These are phyloP conservation scores for Phylloscopus trochilus DNA, from an alignment of 2,113 vertebrate species.

Conservation along the genomic window DNA sequence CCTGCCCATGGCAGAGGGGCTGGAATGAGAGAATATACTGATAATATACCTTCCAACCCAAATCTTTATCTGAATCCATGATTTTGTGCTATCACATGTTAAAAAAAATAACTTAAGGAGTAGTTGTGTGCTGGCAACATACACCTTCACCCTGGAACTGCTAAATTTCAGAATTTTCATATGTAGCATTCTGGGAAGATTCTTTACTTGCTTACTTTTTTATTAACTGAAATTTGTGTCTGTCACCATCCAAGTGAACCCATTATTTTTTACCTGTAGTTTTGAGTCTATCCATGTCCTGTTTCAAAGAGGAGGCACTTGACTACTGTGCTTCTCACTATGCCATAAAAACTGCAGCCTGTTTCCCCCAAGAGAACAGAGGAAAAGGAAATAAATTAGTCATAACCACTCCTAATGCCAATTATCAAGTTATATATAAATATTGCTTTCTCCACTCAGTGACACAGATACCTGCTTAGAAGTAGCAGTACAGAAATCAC, in stretches of 20 bases:
- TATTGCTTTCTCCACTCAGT: background rate
- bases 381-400: background rate
- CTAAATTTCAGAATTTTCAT: background rate
- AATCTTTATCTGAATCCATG: background rate
- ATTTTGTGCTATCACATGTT: background rate
- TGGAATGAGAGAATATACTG: background rate
- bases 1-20: accelerated
- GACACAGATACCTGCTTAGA: background rate
- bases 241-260: background rate
- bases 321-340: background rate
- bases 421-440: background rate
- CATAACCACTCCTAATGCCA: background rate
- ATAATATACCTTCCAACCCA: background rate
- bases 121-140: background rate
- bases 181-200: background rate
- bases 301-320: background rate
- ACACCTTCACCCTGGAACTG: background rate
- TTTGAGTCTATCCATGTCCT: background rate
- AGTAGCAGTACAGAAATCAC: background rate
- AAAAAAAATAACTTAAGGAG: background rate
- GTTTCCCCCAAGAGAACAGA: background rate
- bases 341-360: background rate
- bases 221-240: background rate
- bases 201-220: accelerated
- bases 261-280: accelerated